phyloP scores from a whole-genome alignment of 2,113 vertebrate genomes.

The Sardina pilchardus region DNA sequence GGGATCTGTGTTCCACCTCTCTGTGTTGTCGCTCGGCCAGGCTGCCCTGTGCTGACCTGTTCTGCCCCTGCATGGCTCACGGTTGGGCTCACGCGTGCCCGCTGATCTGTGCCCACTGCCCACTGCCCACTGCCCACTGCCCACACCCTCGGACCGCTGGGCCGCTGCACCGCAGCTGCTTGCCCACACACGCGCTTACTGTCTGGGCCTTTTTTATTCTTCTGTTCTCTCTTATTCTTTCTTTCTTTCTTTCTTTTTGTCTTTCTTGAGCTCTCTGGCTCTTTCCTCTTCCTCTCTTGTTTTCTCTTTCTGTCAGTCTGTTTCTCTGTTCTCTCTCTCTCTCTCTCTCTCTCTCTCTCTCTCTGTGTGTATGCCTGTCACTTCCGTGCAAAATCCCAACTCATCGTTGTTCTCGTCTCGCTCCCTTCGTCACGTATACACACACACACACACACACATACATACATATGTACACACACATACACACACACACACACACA shows the following conservation, averaged over 20 bases:
- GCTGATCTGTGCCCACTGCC: background rate
- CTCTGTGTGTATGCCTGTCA: background rate
- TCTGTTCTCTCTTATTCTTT: background rate
- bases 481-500: background rate
- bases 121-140: background rate
- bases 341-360: background rate
- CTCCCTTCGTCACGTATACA: background rate
- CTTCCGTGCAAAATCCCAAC: background rate
- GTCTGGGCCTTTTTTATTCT: background rate
- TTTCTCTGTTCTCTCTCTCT: background rate
- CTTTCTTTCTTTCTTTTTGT: background rate
- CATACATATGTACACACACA: background rate
- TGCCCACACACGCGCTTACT: background rate
- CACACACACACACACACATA: background rate
- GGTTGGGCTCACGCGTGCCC: background rate
- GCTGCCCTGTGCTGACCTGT: background rate
- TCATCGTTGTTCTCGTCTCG: background rate
- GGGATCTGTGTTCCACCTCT: background rate
- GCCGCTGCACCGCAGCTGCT: background rate
- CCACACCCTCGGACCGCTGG: background rate
- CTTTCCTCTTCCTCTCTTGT: background rate
- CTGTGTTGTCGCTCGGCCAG: background rate
- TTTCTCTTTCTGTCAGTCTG: background rate
- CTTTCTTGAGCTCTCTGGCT: background rate
- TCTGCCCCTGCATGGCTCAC: background rate